These are phyloP conservation scores for Perca flavescens DNA, from an alignment of 2,113 vertebrate species.

Conservation along the genomic window DNA sequence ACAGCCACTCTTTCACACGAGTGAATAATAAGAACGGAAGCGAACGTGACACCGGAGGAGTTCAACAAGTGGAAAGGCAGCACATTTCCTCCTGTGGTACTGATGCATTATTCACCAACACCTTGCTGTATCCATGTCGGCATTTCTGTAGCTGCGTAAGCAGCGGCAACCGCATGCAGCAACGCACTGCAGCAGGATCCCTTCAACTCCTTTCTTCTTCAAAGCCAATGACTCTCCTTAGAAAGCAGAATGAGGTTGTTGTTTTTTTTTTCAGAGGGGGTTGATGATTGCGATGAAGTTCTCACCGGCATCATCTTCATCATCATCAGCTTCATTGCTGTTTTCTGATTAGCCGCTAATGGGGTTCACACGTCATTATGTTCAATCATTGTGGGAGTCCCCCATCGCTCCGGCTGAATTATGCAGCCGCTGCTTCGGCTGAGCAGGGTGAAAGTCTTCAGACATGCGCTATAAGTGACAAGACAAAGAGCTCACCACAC, in stretches of 20 bases:
- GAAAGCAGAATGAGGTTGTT: background rate
- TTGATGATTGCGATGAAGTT: constrained; percentile 39
- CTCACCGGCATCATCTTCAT: constrained; percentile 56
- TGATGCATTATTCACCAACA: constrained; percentile 42
- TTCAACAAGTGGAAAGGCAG: constrained; percentile 2
- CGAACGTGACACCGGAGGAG: background rate
- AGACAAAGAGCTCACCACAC: constrained; percentile 31
- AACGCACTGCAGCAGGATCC: constrained; percentile 24
- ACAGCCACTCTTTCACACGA: background rate
- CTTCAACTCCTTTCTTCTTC: background rate
- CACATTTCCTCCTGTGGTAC: background rate
- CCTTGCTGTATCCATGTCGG: constrained; percentile 1
- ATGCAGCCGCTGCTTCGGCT: constrained; percentile 29
- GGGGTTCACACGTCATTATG: constrained; percentile 76
- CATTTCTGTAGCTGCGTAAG: background rate
- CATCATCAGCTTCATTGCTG: constrained; percentile 60
- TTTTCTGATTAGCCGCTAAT: constrained; percentile 76
- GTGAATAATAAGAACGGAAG: background rate
- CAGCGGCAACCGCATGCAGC: background rate
- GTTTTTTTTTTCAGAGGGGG: background rate
- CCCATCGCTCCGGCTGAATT: constrained; percentile 45
- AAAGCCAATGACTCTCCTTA: constrained; percentile 19
- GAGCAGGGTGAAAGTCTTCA: background rate
- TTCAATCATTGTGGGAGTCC: constrained; percentile 66
- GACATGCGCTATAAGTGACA: background rate